Percentiles rank a stretch among this genome's conserved stretches.
Conservation (phyloP, 2,888 invertebrate species). For the Catocala fraxini region DNA sequence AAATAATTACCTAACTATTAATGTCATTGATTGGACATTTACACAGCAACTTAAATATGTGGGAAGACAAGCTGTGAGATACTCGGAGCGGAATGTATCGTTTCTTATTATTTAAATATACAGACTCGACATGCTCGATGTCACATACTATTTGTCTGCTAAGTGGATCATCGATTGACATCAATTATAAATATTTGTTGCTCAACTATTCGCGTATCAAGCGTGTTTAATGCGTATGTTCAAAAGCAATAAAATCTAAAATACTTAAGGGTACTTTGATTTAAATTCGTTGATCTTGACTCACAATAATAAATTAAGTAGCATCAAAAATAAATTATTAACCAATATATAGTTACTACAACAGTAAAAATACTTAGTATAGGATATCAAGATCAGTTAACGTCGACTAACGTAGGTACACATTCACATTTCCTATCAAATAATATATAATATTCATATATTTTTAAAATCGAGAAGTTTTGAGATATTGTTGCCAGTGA, state of each 20-base stretch:
- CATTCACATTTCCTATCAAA: slow-evolving; percentile 1
- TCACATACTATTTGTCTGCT: too few species aligned
- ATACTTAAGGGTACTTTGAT: slow-evolving; percentile 16
- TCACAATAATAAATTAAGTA: neutral
- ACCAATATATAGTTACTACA: neutral
- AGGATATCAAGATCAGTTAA: slow-evolving; percentile 3
- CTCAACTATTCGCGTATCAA: too few species aligned
- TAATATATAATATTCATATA: neutral
- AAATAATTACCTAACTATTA: too few species aligned
- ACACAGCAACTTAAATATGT: too few species aligned
- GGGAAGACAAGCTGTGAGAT: too few species aligned
- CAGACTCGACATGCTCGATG: too few species aligned
- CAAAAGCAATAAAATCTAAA: slow-evolving; percentile 15
- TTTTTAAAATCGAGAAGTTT: neutral
- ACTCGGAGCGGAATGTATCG: too few species aligned
- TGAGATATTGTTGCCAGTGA: neutral
- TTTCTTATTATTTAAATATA: too few species aligned
- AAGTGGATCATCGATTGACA: too few species aligned
- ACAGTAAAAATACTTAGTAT: neutral
- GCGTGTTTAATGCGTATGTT: slow-evolving; percentile 6
- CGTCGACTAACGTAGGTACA: too few species aligned
- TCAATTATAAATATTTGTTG: neutral
- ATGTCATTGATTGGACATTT: too few species aligned
- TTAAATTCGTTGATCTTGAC: slow-evolving; percentile 21
- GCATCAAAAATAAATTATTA: slow-evolving; percentile 1